Conservation (phyloP, 2,113 vertebrate species). For the Campylomormyrus tamandua region DNA sequence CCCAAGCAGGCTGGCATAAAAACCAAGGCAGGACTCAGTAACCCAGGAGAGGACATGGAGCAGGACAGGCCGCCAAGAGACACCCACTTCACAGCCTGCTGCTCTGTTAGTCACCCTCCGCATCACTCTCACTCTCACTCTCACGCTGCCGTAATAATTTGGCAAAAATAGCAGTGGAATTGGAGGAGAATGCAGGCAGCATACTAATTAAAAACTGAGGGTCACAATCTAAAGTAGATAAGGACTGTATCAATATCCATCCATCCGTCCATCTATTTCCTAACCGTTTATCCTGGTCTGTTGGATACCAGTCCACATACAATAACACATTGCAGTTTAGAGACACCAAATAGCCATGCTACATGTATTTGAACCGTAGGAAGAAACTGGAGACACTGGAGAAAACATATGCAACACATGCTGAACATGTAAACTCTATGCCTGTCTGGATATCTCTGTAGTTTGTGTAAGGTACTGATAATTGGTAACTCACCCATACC, state of each 20-base stretch:
- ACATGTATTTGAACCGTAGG: neutral
- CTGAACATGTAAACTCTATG: neutral
- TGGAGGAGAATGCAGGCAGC: neutral
- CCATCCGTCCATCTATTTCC: neutral
- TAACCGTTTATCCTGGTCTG: neutral
- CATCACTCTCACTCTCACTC: neutral
- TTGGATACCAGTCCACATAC: neutral
- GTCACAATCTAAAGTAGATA: neutral
- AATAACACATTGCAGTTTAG: neutral
- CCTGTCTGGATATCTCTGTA: neutral
- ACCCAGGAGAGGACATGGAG: neutral
- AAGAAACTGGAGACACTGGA: neutral
- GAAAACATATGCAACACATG: neutral
- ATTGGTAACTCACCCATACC: neutral
- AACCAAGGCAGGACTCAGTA: neutral
- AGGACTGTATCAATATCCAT: neutral
- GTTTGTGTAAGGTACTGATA: neutral
- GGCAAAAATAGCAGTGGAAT: neutral
- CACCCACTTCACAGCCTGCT: neutral
- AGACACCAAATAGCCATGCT: neutral
- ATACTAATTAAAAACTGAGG: conserved; percentile 1
- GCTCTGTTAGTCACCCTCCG: neutral
- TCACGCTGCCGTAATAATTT: neutral
- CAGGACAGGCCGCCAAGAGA: neutral
- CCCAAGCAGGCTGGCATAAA: neutral